Evolutionary conservation across 2,888 invertebrate species (phyloP), one percentile per base, ranked within the genome.

Genomic region (Drosophila incognita): DNA sequence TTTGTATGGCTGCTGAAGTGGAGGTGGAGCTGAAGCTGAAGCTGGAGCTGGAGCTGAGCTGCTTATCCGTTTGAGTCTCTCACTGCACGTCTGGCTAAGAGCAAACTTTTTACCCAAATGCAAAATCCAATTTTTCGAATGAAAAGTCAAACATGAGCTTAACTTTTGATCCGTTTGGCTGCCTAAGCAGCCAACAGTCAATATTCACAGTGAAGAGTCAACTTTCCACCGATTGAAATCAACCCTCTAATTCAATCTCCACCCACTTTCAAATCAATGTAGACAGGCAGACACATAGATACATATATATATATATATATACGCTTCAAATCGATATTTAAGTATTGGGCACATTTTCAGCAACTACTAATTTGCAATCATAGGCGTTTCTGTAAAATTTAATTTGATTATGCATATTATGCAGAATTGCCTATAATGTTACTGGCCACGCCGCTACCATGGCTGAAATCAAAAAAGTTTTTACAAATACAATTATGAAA

Each of bases 111-210:
- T 71, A 62, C 56, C 65, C 80, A 80, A 78, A 88, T 87, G 84
- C 88, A 87, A 88, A 87, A 87, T 87, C 88, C 87, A 87, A 88
- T 87, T 87, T 87, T 87, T 87, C 87, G 88, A 87, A 87, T 87
- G 87, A 87, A 88, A 87, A 87, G 87, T 87, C 87, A 87, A 87
- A 87, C 87, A 87, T 74, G 88, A 87, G 81, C 82, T 87, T 83
- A 88, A 88, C 87, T 87, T 87, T 88, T 87, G 87, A 87, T 87
- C 88, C 86, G 82, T 88, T 88, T 79, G 79, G 73, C 83, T 82
- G 81, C 69, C 73, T 74, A 79, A 79, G 79, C 79, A 81, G 79
- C 66, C 85, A 75, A 68, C 79, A 82, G 64, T 71, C 73, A 58
- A 72, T 69, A 82, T 62, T 40, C 65, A 63, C 69, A 76, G 65